Evolutionary conservation across 64 coral and sea anemone genomes (phyloP), one percentile per base, ranked within the genome.

Genomic region (Acropora tenuis): DNA sequence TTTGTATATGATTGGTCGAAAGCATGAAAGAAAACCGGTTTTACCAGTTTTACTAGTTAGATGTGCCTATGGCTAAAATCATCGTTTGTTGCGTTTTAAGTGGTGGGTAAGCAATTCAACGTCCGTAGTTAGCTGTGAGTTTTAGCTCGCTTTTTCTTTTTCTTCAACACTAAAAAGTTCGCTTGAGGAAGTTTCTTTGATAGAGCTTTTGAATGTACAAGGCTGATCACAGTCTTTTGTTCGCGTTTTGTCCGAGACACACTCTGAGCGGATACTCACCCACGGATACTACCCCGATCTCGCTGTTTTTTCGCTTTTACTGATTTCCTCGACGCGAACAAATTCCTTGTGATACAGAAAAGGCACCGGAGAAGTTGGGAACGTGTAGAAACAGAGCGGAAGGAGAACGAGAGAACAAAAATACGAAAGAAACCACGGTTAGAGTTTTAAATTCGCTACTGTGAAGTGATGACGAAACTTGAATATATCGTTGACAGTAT

Each of bases 1-100:
- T 75, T 12, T 18, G 17, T n/a, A 92, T 74, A 42, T 86, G 79
- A 94, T 92, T 98, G 96, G 92, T 55, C 77, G 1, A 89, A 89
- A 87, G 75, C 74, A 44, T 46, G 67, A 88, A 30, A 72, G 43
- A 49, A 60, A 89, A 96, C 94, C 49, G 78, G 88, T 96, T 93
- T 93, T 88, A 41, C 87, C 1, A 4, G 84, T 71, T 85, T 77
- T n/a, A 10, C 83, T 47, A 20, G 50, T 18, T 53, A 83, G 15
- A 69, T 10, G 46, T 66, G 76, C 76, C 67, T 83, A 68, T 58
- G 71, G 78, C 71, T 92, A 94, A 94, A 63, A 68, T 80, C 10
- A 93, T 82, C 91, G 73, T 83, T 93, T 83, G 83, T 88, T 92
- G 92, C 69, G 71, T 80, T 75, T 5, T 10, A 50, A 19, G 11